Evolutionary conservation across 2,888 invertebrate species (phyloP).

Genomic region (Nymphalis urticae): DNA sequence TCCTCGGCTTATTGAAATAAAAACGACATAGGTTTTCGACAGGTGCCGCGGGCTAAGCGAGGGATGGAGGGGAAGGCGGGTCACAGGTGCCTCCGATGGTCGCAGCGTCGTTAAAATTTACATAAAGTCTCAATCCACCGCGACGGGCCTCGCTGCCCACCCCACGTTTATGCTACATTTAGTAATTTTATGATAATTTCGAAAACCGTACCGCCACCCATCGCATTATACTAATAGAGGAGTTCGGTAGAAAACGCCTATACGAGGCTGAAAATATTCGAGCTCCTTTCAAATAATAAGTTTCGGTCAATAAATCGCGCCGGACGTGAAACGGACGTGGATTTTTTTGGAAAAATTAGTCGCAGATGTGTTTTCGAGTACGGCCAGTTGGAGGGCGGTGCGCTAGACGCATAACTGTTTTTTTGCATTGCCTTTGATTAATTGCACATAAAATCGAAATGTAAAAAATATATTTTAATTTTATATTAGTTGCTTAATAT

Average conservation of each 20-base stretch:
- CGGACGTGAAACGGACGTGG: constrained; percentile 69
- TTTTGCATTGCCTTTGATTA: constrained; percentile 74
- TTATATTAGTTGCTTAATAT: background rate
- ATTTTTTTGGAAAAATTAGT: constrained; percentile 74
- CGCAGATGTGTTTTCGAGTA: constrained; percentile 79
- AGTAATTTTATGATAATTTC: constrained; percentile 83
- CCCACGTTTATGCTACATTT: constrained; percentile 82
- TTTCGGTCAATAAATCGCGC: constrained; percentile 76
- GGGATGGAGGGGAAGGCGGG: constrained; percentile 59
- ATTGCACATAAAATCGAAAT: constrained; percentile 74
- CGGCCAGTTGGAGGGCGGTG: constrained; percentile 55
- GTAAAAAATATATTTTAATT: constrained; percentile 58
- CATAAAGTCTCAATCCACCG: constrained; percentile 82
- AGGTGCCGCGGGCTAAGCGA: constrained; percentile 69
- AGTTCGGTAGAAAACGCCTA: constrained; percentile 62
- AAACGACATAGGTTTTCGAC: constrained; percentile 81
- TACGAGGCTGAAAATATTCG: constrained; percentile 66
- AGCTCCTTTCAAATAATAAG: constrained; percentile 74
- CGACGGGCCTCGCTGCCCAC: constrained; percentile 74
- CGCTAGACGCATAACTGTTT: constrained; percentile 69
- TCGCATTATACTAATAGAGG: constrained; percentile 82
- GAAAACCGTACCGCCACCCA: constrained; percentile 80
- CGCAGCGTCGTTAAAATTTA: constrained; percentile 82
- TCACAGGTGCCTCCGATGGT: constrained; percentile 81
- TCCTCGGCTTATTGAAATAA: constrained; percentile 80